A percentile compares a stretch with the other conserved stretches of the same genome.
phyloP scores from a whole-genome alignment of 2,888 invertebrate species.

The Escarpia spicata region DNA sequence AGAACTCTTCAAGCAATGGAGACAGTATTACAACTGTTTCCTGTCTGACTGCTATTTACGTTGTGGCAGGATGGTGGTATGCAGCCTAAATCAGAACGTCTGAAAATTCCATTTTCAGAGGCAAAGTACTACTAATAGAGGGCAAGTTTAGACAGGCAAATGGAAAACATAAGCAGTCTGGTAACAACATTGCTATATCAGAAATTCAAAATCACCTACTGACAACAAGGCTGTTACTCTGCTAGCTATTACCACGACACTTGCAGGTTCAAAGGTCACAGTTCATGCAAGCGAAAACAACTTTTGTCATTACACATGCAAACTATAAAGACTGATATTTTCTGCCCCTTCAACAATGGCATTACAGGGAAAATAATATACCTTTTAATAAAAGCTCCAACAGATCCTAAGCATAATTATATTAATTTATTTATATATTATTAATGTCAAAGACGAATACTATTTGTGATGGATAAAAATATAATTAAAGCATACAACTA shows the following conservation, averaged over 20 bases:
- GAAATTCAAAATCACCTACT: neutral
- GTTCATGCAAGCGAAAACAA: neutral
- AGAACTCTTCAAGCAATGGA: neutral
- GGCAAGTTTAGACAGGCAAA: neutral
- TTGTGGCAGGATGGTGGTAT: neutral
- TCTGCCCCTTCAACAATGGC: neutral
- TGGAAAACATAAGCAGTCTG: neutral
- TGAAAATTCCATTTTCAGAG: neutral
- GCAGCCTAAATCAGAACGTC: neutral
- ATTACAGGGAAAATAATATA: neutral
- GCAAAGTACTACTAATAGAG: neutral
- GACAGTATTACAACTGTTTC: neutral
- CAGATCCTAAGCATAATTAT: neutral
- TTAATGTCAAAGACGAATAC: neutral
- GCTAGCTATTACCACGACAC: neutral
- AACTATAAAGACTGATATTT: neutral
- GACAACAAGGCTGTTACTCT: neutral
- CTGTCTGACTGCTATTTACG: neutral
- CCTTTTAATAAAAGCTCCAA: neutral
- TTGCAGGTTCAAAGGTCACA: neutral
- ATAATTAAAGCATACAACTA: neutral
- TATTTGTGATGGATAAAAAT: neutral
- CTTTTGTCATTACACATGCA: neutral
- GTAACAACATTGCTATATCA: neutral
- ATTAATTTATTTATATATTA: neutral